Conservation (phyloP, 2,888 invertebrate genomes). For the Nomada hirtipes region DNA sequence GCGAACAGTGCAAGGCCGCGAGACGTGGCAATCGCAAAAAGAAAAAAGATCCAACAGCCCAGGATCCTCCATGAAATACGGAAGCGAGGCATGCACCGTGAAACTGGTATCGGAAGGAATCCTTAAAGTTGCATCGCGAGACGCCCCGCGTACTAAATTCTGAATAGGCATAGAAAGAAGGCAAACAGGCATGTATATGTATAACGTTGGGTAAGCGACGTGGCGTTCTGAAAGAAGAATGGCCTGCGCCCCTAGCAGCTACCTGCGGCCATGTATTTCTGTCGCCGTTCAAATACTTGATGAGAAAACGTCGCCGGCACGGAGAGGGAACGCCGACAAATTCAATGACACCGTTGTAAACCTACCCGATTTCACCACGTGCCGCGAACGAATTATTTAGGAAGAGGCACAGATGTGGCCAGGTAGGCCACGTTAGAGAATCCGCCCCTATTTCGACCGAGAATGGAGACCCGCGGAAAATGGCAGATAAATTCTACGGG, state of each 20-base stretch:
- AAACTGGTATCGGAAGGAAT: constrained; percentile 7
- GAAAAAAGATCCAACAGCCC: too few relatives aligned
- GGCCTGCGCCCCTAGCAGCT: constrained; percentile 5
- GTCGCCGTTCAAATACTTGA: constrained; percentile 29
- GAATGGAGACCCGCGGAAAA: neutral
- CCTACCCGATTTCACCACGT: constrained; percentile 27
- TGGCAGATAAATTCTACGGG: constrained; percentile 19
- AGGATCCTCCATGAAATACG: too few relatives aligned
- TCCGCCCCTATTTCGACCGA: too few relatives aligned
- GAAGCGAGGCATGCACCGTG: constrained; percentile 10
- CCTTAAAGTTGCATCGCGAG: constrained; percentile 41
- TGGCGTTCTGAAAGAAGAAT: constrained; percentile 41
- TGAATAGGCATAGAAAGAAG: constrained; percentile 40
- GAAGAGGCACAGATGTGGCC: constrained; percentile 7
- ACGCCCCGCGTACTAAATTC: constrained; percentile 27
- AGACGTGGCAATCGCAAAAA: too few relatives aligned
- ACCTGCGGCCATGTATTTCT: constrained; percentile 28
- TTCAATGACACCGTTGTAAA: constrained; percentile 35
- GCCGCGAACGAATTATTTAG: constrained; percentile 35
- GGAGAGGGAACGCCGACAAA: constrained; percentile 12
- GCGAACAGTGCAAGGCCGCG: too few relatives aligned
- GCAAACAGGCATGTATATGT: neutral
- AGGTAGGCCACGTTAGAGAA: neutral
- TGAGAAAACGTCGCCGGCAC: constrained; percentile 19
- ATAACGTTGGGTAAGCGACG: neutral